Evolutionary conservation across 2,888 invertebrate genomes (phyloP), one percentile per base, ranked within the genome.

Genomic region (Brenthis daphne): DNA sequence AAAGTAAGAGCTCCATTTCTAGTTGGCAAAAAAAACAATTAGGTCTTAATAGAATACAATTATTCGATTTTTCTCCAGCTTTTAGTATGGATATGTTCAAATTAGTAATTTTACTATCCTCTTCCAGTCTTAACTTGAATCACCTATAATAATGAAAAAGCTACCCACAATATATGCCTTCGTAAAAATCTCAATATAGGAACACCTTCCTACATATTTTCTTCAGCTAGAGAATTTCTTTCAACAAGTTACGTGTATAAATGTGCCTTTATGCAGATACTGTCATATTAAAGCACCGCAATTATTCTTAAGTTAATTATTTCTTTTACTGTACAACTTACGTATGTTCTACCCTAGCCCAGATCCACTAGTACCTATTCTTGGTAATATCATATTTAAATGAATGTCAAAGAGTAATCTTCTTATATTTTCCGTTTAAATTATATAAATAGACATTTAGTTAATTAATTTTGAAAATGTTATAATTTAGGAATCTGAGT

Each of bases 291-390:
- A 77, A 75, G 76, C 75, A 73, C 77, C 75, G 74, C 78, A 29
- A 56, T 86, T 88, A 87, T 80, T 82, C 88, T 88, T 88, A 88
- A 77, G 80, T 79, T 74, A 73, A 68, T 64, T 66, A 70, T 50
- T 64, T 77, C 11, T 77, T 75, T 82, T 85, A 85, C 88, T 89
- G 85, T 90, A 90, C 88, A 90, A 87, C 90, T 89, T 87, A 87
- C 79, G 80, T 84, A 84, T 81, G 82, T 85, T 74, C 56, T 57
- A 65, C 24, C 64, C 69, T 68, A 67, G 33, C 16, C 20, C 58
- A 43, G 54, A 33, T 54, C 13, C 16, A 29, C 50, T 58, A 20
- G 37, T 47, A 20, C 20, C 20, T 20, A 29, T 37, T 20, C 6
- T 63, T 43, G 16, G 20, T 11, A 56, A 37, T n/a, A 43, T 13